Evolutionary conservation across 2,113 vertebrate genomes (phyloP).

Genomic region (Pelvicachromis taeniatus): DNA sequence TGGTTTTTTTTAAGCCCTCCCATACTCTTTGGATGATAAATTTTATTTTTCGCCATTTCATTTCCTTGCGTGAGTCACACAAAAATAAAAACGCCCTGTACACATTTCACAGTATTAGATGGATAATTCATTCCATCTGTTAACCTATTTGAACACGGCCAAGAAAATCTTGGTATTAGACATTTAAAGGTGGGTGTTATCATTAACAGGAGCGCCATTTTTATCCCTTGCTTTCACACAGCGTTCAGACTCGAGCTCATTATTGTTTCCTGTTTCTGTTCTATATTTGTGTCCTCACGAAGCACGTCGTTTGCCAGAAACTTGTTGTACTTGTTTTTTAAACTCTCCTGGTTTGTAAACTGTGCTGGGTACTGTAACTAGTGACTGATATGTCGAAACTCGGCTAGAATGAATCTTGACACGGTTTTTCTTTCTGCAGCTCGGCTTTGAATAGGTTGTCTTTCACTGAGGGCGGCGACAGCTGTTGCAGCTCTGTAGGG

Average conservation of each 20-base stretch:
- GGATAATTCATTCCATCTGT: not conserved
- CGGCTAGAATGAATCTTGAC: not conserved
- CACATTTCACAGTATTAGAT: not conserved
- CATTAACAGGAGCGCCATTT: not conserved
- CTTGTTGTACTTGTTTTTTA: not conserved
- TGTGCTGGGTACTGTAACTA: not conserved
- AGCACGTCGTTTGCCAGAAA: not conserved
- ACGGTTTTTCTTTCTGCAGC: not conserved
- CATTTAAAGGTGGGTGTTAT: slow-evolving; percentile 23
- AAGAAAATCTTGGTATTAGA: not conserved
- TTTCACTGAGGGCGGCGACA: not conserved
- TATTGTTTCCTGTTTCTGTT: not conserved
- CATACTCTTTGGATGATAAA: not conserved
- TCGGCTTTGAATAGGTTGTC: not conserved
- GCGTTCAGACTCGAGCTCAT: not conserved
- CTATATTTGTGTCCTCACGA: not conserved
- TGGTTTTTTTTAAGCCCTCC: not conserved
- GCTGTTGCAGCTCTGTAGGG: not conserved
- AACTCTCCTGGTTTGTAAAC: not conserved
- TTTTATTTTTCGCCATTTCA: not conserved
- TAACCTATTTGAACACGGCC: not conserved
- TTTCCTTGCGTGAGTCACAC: not conserved
- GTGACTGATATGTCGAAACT: not conserved
- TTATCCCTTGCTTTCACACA: slow-evolving; percentile 1
- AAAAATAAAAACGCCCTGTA: not conserved